These are phyloP conservation scores for Bimastos eiseni DNA, from an alignment of 2,888 invertebrate genomes.

Conservation along the genomic window DNA sequence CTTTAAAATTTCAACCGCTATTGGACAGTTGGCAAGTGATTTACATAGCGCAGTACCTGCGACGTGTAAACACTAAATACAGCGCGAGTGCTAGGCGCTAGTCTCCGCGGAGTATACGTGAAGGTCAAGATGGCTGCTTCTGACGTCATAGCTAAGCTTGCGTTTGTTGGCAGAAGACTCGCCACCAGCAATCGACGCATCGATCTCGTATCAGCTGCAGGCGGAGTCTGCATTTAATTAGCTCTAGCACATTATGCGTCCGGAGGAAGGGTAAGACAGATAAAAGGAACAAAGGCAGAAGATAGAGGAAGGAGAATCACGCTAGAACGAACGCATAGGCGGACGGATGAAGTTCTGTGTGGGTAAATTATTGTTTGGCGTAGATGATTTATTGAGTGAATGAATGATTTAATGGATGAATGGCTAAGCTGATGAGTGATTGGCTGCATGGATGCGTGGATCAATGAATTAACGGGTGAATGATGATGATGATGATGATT, in stretches of 20 bases:
- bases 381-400: neutral
- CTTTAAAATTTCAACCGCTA: neutral
- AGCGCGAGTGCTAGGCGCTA: neutral
- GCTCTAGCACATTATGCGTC: neutral
- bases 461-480: neutral
- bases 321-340: neutral
- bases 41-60: neutral
- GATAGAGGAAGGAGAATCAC: neutral
- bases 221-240: neutral
- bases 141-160: neutral
- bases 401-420: neutral
- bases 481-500: no score
- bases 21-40: neutral
- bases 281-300: neutral
- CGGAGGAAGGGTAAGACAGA: neutral
- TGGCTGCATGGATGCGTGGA: neutral
- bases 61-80: neutral
- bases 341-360: neutral
- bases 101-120: neutral
- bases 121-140: neutral
- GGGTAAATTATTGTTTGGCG: neutral
- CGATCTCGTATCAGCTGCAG: neutral
- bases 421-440: neutral
- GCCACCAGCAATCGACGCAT: conserved; percentile 13
- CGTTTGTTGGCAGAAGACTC: neutral